phyloP scores from a whole-genome alignment of 2,113 vertebrate species.

The Sprattus sprattus region DNA sequence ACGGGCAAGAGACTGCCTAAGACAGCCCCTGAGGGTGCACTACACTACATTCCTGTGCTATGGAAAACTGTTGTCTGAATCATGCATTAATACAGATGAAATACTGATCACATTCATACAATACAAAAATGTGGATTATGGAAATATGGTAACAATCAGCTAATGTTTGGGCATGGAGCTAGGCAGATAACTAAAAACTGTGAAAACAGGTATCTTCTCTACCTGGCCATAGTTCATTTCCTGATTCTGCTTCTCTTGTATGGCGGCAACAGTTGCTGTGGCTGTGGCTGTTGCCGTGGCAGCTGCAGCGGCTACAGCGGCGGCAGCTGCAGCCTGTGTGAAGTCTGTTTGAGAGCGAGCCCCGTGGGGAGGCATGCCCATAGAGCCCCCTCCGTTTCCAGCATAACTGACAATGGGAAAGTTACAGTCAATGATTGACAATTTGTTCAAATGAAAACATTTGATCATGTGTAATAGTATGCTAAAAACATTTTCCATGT shows the following conservation, averaged over 20 bases:
- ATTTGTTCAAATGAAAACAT: too few relatives aligned
- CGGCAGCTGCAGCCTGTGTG: slow-evolving; percentile 82
- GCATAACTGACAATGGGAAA: slow-evolving; percentile 70
- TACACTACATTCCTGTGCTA: too few relatives aligned
- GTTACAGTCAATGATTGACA: background rate
- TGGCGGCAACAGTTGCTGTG: slow-evolving; percentile 84
- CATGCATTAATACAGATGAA: too few relatives aligned
- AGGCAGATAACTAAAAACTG: too few relatives aligned
- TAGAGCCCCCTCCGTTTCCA: slow-evolving; percentile 61
- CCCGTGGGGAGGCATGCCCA: slow-evolving; percentile 72
- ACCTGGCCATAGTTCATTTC: slow-evolving; percentile 86
- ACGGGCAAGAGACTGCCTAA: too few relatives aligned
- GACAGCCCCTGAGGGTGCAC: too few relatives aligned
- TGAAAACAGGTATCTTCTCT: background rate
- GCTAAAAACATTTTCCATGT: background rate
- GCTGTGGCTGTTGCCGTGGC: slow-evolving; percentile 87
- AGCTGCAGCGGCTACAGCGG: slow-evolving; percentile 81
- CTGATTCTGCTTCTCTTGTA: slow-evolving; percentile 92
- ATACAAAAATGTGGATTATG: too few relatives aligned
- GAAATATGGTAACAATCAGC: too few relatives aligned
- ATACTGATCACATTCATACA: too few relatives aligned
- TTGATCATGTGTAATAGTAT: too few relatives aligned
- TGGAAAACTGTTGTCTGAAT: too few relatives aligned
- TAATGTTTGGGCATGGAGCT: too few relatives aligned
- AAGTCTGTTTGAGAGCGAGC: slow-evolving; percentile 73